Evolutionary conservation across 2,797 vertebrate species (phyloP).

Genomic region (Halcyon chelicuti): DNA sequence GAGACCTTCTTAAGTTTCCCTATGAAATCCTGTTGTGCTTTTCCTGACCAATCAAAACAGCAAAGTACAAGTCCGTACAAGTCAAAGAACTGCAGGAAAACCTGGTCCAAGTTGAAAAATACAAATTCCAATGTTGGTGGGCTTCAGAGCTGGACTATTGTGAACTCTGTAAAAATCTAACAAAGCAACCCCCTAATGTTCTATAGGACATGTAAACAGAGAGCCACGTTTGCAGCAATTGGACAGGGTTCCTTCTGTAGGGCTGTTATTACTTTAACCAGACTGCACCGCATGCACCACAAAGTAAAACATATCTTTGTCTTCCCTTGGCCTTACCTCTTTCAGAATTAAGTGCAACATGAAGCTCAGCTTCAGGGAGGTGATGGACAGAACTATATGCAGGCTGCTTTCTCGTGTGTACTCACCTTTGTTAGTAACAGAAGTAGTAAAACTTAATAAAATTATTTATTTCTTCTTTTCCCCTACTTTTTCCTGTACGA

Average conservation of each 20-base stretch:
- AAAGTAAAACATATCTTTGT: background rate
- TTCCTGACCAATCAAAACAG: conserved; percentile 71
- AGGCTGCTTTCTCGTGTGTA: background rate
- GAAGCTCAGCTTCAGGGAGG: background rate
- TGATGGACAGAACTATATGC: background rate
- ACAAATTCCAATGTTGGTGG: conserved; percentile 40
- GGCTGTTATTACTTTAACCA: conserved; percentile 28
- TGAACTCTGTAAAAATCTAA: conserved; percentile 41
- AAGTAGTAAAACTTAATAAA: background rate
- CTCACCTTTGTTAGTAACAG: background rate
- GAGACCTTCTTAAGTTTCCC: conserved; percentile 67
- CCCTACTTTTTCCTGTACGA: too few species aligned
- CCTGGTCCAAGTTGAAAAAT: conserved; percentile 52
- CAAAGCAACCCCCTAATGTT: conserved; percentile 43
- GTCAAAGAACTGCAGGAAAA: conserved; percentile 59
- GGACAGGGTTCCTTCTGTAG: background rate
- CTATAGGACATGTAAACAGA: conserved; percentile 36
- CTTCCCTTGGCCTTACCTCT: background rate
- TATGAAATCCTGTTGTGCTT: conserved; percentile 45
- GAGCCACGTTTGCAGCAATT: background rate
- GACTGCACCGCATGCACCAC: background rate
- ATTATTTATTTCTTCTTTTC: background rate
- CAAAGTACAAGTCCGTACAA: conserved; percentile 13
- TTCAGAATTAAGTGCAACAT: background rate
- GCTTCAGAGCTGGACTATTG: background rate